Base-by-base conservation (phyloP, 2,797 vertebrate species). In the Phataginus tricuspis region DNA sequence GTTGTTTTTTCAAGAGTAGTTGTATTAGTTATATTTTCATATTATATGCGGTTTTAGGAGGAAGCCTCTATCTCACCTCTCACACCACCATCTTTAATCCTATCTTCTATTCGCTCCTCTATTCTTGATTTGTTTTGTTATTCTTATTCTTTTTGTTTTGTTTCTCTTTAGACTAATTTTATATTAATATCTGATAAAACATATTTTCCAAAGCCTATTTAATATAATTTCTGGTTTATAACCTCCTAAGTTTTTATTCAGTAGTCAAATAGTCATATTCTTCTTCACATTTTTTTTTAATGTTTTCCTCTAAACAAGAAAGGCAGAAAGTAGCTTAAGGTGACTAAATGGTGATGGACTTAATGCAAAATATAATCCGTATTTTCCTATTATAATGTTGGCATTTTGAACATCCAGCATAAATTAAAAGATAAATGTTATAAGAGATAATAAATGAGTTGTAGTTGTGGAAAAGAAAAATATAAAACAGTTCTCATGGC, bases 91-190 rank as follows among this genome's bases (percentile, higher is more conserved):
- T n/a, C n/a, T n/a, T n/a, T n/a, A n/a, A n/a, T n/a, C n/a, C n/a
- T n/a, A n/a, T n/a, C n/a, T 39, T 12, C 23, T 59, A 4, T 16
- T 61, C 4, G 15, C 2, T 68, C 5, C 0, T 69, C 6, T 3
- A 7, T 68, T 78, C 4, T 34, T 45, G 4, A 53, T n/a, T n/a
- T n/a, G n/a, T n/a, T n/a, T n/a, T n/a, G n/a, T n/a, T n/a, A n/a
- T n/a, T n/a, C n/a, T n/a, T n/a, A n/a, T 16, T 5, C 9, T 29
- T 61, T 59, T 61, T 34, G 5, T 71, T 66, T 90, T 19, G 1
- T 59, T 75, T 69, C 19, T 29, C 2, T 69, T 92, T 83, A 45
- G 53, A 7, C 3, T 90, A 31, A 51, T 84, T 96, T 91, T 71
- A 31, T 45, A 61, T 55, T 74, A 55, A 78, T 23, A 75, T 19